phyloP scores from a whole-genome alignment of 1,140 invertebrate species.

The Phenacoccus solenopsis region DNA sequence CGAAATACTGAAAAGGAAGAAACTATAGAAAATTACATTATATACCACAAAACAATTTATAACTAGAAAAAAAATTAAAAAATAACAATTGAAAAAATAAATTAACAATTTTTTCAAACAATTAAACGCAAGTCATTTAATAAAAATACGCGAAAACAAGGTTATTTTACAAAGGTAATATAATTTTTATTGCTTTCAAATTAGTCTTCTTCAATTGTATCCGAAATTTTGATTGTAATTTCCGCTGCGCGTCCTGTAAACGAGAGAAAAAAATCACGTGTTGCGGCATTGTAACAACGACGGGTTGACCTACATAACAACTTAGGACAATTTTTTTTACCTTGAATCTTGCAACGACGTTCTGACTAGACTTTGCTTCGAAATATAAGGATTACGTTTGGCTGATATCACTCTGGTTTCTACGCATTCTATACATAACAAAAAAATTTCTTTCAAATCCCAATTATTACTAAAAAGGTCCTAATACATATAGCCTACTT shows the following conservation, averaged over 20 bases:
- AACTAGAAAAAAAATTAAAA: not conserved
- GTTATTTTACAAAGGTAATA: not conserved
- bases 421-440: not conserved
- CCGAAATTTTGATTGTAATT: not conserved
- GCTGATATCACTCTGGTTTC: not conserved
- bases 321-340: not conserved
- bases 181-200: not conserved
- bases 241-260: not conserved
- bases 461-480: no score
- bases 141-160: not conserved
- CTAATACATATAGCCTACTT: no score
- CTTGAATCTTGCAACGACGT: slow-evolving; percentile 6
- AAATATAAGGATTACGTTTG: slow-evolving; percentile 10
- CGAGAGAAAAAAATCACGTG: no score
- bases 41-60: no score
- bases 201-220: not conserved
- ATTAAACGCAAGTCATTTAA: not conserved
- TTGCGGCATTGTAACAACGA: no score
- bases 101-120: not conserved
- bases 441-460: no score
- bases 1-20: not conserved
- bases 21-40: no score
- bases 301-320: no score
- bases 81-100: not conserved
- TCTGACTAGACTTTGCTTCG: slow-evolving; percentile 7